Base-by-base conservation (phyloP, 2,113 vertebrate genomes). In the Martes martes region DNA sequence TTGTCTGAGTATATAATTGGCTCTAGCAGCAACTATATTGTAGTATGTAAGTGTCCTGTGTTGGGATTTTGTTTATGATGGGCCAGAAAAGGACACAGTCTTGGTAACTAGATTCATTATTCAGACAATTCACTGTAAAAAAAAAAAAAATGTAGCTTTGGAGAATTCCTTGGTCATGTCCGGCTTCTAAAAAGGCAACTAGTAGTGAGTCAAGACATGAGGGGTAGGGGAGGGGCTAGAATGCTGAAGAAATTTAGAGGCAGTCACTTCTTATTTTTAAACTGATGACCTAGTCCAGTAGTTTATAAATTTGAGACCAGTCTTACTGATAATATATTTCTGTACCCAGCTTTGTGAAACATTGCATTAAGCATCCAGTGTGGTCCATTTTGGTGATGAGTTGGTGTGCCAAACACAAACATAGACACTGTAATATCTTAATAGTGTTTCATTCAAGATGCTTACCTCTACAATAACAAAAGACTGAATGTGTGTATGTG, bases 1-100 rank as follows among this genome's bases (percentile, higher is more conserved):
- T 91, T 93, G 39, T 95, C 71, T 91, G 88, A 92, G 47, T 50
- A 31, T 84, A 31, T 97, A 95, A 93, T 73, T 92, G 95, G 42
- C 59, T 92, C 23, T 84, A 79, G 79, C 74, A 89, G 42, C 36
- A 92, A 69, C 85, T 86, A 28, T 63, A 85, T 52, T 91, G 36
- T 71, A 84, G 45, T 87, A 10, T 74, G 19, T 78, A 83, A 87
- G 69, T 93, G 87, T 39, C 5, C 50, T 65, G 13, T 59, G 9
- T 42, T 67, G n/a, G 45, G 52, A 16, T 92, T 87, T 92, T 92
- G 78, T 82, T 97, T 94, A 82, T 59, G 8, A 24, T 83, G 59
- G 16, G n/a, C 55, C 39, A 61, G 7, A 33, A 94, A 97, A 90
- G 39, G 16, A 78, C 61, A 83, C 36, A 95, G 23, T 16, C 63